Base-by-base conservation (phyloP, 2,113 vertebrate genomes). In the Nesogale talazaci region DNA sequence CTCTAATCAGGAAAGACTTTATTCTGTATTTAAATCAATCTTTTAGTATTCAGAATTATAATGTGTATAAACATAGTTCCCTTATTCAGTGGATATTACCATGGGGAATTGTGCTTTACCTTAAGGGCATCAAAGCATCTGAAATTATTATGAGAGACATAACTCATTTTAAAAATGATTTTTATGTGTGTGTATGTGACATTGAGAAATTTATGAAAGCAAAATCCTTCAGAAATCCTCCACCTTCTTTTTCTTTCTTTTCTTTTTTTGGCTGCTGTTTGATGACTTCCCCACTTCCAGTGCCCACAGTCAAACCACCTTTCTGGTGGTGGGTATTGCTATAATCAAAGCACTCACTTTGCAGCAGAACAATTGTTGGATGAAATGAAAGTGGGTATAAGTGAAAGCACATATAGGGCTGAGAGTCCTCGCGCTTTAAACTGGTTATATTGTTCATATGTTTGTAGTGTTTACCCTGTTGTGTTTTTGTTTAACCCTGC, bases 141-240 rank as follows among this genome's bases (percentile, higher is more conserved):
- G 84, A 92, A 97, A 94, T 96, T 94, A 94, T 88, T 89, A 88
- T 75, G 88, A 92, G 27, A 95, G 93, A 91, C 96, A 94, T 83
- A 96, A 96, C 88, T 94, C 86, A 87, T 88, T 95, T 94, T 90
- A 88, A 96, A 98, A 96, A 93, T 91, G 92, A 97, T 94, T 97
- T 92, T 25, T 65, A 22, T 22, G 59, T 61, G 59, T 65, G 76
- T 92, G 81, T 72, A 88, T 97, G 85, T 95, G 92, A 91, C 95
- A 92, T 86, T 85, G 90, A 97, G 78, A 96, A 93, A 96, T 97
- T 93, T 96, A 86, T 79, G 85, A 96, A 95, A 92, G 89, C 38
- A 94, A 89, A 94, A 57, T 88, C 72, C 96, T 97, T 95, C 86
- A 89, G 89, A 95, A 92, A 93, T 90, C n/a, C 63, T 65, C 63